Base-by-base conservation (phyloP, 2,888 invertebrate genomes). In the Ornithoptera priamus region DNA sequence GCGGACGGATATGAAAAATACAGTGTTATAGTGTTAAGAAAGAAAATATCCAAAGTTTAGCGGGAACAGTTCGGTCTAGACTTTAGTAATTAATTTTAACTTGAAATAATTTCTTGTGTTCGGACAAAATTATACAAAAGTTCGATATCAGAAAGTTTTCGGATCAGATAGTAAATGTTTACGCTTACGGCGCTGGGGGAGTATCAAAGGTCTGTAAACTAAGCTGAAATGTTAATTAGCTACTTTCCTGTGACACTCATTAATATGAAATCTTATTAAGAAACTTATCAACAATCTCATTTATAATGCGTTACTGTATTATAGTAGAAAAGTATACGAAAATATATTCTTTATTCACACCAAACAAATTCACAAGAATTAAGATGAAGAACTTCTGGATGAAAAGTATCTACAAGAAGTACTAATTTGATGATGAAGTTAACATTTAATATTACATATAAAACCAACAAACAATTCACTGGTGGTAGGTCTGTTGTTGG, bases 41-140 rank as follows among this genome's bases (percentile, higher is more conserved):
- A 42, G 8, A 12, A 42, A 42, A 42, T 42, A 10, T 12, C 8
- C 42, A 50, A 50, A 50, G 50, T 17, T 50, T 76, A 75, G 4
- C 7, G 8, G 6, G 10, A 10, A 2, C 15, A 58, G 58, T 24
- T 24, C 36, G 4, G 36, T 36, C 60, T 36, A 60, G 36, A 60
- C 60, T 6, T 12, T 17, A 36, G 24, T 36, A 36, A 60, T 60
- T 60, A 60, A 12, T 24, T 60, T 18, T 12, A 17, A 60, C 60
- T 60, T 60, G 36, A 60, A 18, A 24, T 36, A 36, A 36, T 36
- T 60, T 18, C 36, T 36, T 3, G 60, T 24, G 22, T 60, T 60
- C n/a, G 10, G 22, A 58, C 58, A 58, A 60, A 36, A 36, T 18
- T 30, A 60, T n/a, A 30, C 30, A 36, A 60, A 36, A 24, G 17